Evolutionary conservation across 2,113 vertebrate genomes (phyloP), one percentile per base, ranked within the genome.

Genomic region (Rana temporaria): DNA sequence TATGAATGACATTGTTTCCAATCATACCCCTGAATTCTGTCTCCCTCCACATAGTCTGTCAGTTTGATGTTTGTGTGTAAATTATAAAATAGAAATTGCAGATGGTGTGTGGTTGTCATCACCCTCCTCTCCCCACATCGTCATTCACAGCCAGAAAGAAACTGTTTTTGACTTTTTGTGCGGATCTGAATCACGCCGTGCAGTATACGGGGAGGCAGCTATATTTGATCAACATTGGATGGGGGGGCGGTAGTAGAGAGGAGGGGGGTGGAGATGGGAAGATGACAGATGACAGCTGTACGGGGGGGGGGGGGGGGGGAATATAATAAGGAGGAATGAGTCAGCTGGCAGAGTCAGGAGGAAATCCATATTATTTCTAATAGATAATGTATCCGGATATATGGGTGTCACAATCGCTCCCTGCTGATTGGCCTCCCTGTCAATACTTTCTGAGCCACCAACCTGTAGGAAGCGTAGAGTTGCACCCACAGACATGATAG

Each of bases 261-360:
- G 30, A 53, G 42, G 24, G 68, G 48, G 67, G 12, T 9, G 48
- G 48, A 16, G 69, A 32, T 19, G 52, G 69, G 52, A 52, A 52
- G 16, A 26, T 5, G 15, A 70, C 12, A 19, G 15, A 71, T 71
- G 68, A 71, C 68, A 71, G 68, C 17, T 52, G 26, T 56, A 17
- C 8, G n/a, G 22, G 52, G 24, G 26, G 68, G 42, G n/a, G n/a
- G n/a, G n/a, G 22, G 52, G 68, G 69, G 69, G 52, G 48, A 18
- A 48, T 30, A 56, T 72, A 72, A 72, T 56, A 52, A 72, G 69
- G 42, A 52, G 15, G 67, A 48, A n/a, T 69, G 68, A 30, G 15
- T 71, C 68, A 71, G 68, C n/a, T 53, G 16, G 52, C 68, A 48
- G 12, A 55, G 12, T 42, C 34, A 55, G 52, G 52, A 56, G 22